These are phyloP conservation scores for Quadriops clusia DNA, from an alignment of 2,888 invertebrate species.

Conservation along the genomic window DNA sequence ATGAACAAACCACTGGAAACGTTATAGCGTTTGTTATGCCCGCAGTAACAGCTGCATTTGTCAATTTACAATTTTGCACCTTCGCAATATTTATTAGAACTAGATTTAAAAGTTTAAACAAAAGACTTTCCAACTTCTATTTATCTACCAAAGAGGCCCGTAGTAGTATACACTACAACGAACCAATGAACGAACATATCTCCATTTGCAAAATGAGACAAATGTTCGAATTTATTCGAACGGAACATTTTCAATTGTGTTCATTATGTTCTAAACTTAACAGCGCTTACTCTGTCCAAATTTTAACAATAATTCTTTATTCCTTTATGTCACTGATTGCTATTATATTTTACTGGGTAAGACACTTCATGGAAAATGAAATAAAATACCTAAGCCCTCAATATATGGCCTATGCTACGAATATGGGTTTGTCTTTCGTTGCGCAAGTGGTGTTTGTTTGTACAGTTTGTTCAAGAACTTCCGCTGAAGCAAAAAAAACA, in stretches of 20 bases:
- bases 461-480: background rate
- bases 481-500: background rate
- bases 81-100: background rate
- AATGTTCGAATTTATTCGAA: background rate
- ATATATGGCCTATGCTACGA: background rate
- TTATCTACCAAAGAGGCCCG: background rate
- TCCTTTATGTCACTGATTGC: background rate
- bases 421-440: background rate
- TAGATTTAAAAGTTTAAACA: background rate
- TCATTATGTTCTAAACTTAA: background rate
- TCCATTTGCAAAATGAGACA: too few species aligned
- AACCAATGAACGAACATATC: background rate
- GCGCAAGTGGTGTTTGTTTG: background rate
- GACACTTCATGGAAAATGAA: constrained; percentile 1
- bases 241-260: too few species aligned
- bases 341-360: constrained; percentile 1
- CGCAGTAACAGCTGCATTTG: background rate
- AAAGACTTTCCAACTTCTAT: background rate
- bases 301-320: background rate
- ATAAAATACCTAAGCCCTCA: background rate
- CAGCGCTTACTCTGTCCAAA: background rate
- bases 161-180: background rate
- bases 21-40: background rate
- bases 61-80: constrained; percentile 1
- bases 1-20: too few species aligned